These are phyloP conservation scores for Centropyge bicolor DNA, from an alignment of 2,797 vertebrate species.

Conservation along the genomic window DNA sequence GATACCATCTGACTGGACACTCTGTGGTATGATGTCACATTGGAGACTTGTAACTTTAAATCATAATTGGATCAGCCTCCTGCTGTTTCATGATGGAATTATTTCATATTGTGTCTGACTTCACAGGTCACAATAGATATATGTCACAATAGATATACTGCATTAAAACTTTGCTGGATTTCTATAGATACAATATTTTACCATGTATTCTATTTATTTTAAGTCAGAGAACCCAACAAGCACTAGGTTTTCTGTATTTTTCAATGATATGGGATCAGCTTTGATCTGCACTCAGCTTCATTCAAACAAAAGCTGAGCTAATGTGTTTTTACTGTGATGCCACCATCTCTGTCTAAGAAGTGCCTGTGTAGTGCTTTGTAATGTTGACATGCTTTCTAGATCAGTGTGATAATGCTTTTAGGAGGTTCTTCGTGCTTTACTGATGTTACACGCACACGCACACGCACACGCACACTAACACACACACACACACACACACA, in stretches of 20 bases:
- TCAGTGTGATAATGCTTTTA: slow-evolving; percentile 60
- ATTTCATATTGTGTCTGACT: neutral
- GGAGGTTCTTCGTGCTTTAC: slow-evolving; percentile 27
- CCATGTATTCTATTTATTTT: neutral
- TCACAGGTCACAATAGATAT: neutral
- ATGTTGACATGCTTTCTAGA: slow-evolving; percentile 49
- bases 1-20: slow-evolving; percentile 36
- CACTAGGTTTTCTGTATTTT: neutral
- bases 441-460: slow-evolving; percentile 32
- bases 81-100: neutral
- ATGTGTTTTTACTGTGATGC: slow-evolving; percentile 25
- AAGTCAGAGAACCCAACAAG: neutral
- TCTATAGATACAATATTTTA: no score
- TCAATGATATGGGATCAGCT: slow-evolving; percentile 1
- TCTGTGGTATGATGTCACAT: slow-evolving; percentile 58
- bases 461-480: slow-evolving; percentile 23
- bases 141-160: neutral
- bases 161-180: neutral
- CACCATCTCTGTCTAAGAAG: slow-evolving; percentile 22
- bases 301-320: slow-evolving; percentile 29
- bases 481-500: slow-evolving; percentile 29
- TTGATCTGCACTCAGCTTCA: slow-evolving; percentile 8
- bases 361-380: slow-evolving; percentile 45
- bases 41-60: slow-evolving; percentile 14
- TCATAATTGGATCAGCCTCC: slow-evolving; percentile 16